Conservation (phyloP, 2,113 vertebrate genomes). For the Pygoscelis antarcticus region DNA sequence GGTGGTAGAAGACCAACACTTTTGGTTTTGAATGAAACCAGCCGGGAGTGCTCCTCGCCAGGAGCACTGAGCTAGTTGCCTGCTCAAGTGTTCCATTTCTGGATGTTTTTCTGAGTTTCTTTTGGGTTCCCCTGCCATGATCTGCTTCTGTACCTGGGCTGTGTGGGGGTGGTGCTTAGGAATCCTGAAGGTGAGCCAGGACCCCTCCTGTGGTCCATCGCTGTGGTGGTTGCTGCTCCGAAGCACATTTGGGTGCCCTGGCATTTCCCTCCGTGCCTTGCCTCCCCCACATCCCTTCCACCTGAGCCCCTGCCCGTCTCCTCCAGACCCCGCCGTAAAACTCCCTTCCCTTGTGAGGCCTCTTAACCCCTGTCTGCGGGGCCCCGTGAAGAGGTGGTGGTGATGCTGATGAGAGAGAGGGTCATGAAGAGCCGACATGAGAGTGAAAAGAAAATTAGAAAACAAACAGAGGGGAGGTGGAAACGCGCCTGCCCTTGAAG, state of each 20-base stretch:
- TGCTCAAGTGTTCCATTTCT: background rate
- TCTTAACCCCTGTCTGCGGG: slow-evolving; percentile 39
- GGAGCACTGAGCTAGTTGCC: background rate
- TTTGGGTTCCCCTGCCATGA: fast-evolving
- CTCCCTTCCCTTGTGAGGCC: background rate
- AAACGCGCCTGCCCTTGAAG: slow-evolving; percentile 46
- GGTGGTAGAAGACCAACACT: fast-evolving
- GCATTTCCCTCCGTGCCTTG: background rate
- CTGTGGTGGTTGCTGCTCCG: fast-evolving
- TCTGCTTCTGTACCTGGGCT: background rate
- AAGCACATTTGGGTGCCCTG: fast-evolving
- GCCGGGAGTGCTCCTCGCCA: background rate
- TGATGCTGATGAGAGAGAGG: slow-evolving; percentile 50
- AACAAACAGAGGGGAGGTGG: slow-evolving; percentile 61
- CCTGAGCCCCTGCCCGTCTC: background rate
- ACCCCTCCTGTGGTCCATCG: background rate
- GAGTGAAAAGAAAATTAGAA: slow-evolving; percentile 57
- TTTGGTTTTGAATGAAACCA: background rate
- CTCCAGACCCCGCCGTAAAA: background rate
- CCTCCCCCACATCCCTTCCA: background rate
- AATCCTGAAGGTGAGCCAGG: background rate
- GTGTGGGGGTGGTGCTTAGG: background rate
- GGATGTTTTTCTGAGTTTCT: background rate
- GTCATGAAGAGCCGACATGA: background rate
- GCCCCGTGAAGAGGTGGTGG: background rate